phyloP scores from a whole-genome alignment of 1,140 invertebrate species.

The Hermatobates lingyangjiaoensis region DNA sequence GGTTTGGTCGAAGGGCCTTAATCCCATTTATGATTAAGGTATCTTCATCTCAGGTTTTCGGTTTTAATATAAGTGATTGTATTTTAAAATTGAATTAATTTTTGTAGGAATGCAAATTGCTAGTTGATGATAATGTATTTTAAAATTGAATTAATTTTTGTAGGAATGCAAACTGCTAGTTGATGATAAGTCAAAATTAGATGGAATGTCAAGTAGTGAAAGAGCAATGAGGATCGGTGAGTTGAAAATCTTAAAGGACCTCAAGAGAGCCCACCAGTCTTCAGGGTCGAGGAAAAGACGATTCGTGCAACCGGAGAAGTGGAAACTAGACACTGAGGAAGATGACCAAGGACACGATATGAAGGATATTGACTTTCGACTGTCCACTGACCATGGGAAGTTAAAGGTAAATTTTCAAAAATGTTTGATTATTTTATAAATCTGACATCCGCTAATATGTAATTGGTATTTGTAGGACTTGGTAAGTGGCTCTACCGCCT shows the following conservation, averaged over 20 bases:
- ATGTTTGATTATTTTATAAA: slow-evolving; percentile 13
- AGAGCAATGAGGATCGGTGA: slow-evolving; percentile 66
- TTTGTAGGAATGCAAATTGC: slow-evolving; percentile 43
- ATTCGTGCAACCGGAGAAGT: slow-evolving; percentile 38
- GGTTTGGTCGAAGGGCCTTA: no score
- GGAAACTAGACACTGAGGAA: slow-evolving; percentile 31
- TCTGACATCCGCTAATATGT: no score
- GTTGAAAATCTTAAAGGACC: slow-evolving; percentile 57
- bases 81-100: no score
- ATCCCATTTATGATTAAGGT: no score
- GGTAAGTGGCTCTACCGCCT: slow-evolving; percentile 45
- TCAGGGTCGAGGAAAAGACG: slow-evolving; percentile 47
- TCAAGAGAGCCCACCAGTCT: slow-evolving; percentile 45
- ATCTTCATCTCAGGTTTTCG: no score
- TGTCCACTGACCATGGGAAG: slow-evolving; percentile 49
- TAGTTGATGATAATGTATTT: slow-evolving; percentile 35
- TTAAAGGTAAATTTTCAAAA: slow-evolving; percentile 27
- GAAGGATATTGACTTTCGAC: slow-evolving; percentile 76
- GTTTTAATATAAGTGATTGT: no score
- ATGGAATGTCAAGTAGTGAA: slow-evolving; percentile 49
- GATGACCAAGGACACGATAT: slow-evolving; percentile 52
- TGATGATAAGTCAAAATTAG: slow-evolving; percentile 28
- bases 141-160: no score
- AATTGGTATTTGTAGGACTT: slow-evolving; percentile 32
- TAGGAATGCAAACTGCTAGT: slow-evolving; percentile 50